Base-by-base conservation (phyloP, 2,888 invertebrate species). In the Diachrysia chrysitis region DNA sequence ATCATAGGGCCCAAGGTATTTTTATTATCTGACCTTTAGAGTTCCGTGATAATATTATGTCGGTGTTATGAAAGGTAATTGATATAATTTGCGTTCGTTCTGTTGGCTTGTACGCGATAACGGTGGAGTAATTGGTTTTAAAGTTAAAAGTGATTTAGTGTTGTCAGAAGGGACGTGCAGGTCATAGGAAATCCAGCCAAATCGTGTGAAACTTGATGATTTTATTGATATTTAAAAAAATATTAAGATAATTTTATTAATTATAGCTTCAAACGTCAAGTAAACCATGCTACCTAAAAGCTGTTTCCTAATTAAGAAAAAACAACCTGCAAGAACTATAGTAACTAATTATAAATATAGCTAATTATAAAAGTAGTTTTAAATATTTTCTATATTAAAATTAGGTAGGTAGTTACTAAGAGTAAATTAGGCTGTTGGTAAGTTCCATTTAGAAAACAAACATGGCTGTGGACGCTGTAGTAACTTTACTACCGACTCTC, bases 401-500 rank as follows among this genome's bases (percentile, higher is more conserved):
- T 29, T 29, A 29, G 7, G 10, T 32, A 9, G 10, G 10, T 1
- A 1, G 5, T 2, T 25, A 25, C 25, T 32, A 10, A 32, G 0
- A 32, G 10, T 10, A 32, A 32, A 32, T 32, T 32, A 32, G 9
- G 9, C 9, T 10, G 10, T 32, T 10, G 9, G 32, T 32, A 32
- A 32, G 7, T 32, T 10, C 10, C 10, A 32, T 32, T 32, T 10
- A 32, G 10, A 10, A 32, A 32, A 32, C 10, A 32, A 32, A 32
- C 55, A 67, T 60, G 25, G 29, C 54, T 10, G 32, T 10, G 9
- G 58, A 58, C 54, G 63, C 57, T 67, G 68, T 76, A 69, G 70
- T 72, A 70, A 79, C 77, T 85, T 85, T 86, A 85, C 83, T 81
- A 66, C 78, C 63, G 57, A 69, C 69, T 84, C 78, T 79, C 84